Evolutionary conservation across 2,888 invertebrate genomes (phyloP).

Genomic region (Acanthacorydalis orientalis): DNA sequence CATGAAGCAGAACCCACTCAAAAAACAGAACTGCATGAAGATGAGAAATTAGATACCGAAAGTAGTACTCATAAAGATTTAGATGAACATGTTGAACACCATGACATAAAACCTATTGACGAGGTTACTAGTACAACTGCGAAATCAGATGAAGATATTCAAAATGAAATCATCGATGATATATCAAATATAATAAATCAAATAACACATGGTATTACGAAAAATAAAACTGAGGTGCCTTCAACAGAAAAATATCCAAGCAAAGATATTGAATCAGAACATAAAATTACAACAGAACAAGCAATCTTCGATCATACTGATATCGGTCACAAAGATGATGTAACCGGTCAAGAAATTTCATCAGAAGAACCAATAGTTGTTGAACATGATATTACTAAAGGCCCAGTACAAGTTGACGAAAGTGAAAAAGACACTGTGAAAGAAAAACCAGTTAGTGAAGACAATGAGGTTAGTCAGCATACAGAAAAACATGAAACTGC

Average conservation of each 20-base stretch:
- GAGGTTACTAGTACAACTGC: neutral
- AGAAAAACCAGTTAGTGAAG: constrained; percentile 4
- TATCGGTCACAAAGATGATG: constrained; percentile 12
- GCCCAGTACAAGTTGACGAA: neutral
- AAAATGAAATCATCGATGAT: neutral
- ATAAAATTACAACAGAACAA: too few relatives aligned
- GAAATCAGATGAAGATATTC: neutral
- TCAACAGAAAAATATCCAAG: neutral
- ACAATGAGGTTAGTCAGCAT: constrained; percentile 1
- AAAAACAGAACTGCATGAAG: neutral
- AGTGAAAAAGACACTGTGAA: neutral
- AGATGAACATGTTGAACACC: constrained; percentile 9
- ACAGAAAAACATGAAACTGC: constrained; percentile 3
- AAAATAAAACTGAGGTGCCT: neutral
- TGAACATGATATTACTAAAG: constrained; percentile 2
- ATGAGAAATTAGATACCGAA: neutral
- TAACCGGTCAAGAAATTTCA: constrained; percentile 8
- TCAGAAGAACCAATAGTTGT: neutral
- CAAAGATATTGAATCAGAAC: neutral
- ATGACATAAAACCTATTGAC: constrained; percentile 6
- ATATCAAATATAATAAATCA: neutral
- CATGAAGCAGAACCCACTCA: constrained; percentile 1
- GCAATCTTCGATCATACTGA: too few relatives aligned
- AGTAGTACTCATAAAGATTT: neutral
- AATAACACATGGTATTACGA: neutral